Conservation (phyloP, 2,888 invertebrate species). For the Tuberolachnus salignus region DNA sequence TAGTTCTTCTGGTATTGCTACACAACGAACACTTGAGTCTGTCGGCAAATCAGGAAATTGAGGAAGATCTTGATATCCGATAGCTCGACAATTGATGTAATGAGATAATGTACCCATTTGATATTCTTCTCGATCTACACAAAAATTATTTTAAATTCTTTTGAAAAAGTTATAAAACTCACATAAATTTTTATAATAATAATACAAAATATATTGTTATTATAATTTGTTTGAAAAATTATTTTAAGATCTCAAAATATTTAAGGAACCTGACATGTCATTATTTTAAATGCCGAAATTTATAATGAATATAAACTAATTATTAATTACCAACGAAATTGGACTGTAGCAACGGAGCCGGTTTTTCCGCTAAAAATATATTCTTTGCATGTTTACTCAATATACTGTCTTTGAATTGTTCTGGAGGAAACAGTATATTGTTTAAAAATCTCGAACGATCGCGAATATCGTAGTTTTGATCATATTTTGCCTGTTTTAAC, state of each 20-base stretch:
- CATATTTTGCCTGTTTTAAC: constrained; percentile 92
- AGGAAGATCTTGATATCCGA: constrained; percentile 89
- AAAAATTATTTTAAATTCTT: too few relatives aligned
- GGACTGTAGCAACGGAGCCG: constrained; percentile 88
- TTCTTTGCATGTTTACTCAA: constrained; percentile 75
- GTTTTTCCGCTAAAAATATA: constrained; percentile 90
- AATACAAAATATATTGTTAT: too few relatives aligned
- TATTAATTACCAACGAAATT: constrained; percentile 72
- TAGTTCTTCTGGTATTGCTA: constrained; percentile 65
- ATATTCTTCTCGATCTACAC: constrained; percentile 78
- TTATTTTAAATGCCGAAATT: too few relatives aligned
- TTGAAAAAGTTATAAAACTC: too few relatives aligned
- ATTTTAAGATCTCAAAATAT: too few relatives aligned
- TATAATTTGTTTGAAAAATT: too few relatives aligned
- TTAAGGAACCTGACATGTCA: too few relatives aligned
- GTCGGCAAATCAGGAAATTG: constrained; percentile 78
- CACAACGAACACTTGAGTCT: constrained; percentile 78
- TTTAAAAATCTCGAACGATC: constrained; percentile 91
- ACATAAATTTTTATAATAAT: too few relatives aligned
- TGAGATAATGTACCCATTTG: constrained; percentile 95
- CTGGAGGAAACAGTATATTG: constrained; percentile 73
- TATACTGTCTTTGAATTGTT: constrained; percentile 65
- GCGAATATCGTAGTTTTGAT: constrained; percentile 95
- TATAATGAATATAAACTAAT: too few relatives aligned
- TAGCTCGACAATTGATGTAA: constrained; percentile 83